These are phyloP conservation scores for Meloidogyne floridensis DNA, from an alignment of 1,140 invertebrate genomes.

Conservation along the genomic window DNA sequence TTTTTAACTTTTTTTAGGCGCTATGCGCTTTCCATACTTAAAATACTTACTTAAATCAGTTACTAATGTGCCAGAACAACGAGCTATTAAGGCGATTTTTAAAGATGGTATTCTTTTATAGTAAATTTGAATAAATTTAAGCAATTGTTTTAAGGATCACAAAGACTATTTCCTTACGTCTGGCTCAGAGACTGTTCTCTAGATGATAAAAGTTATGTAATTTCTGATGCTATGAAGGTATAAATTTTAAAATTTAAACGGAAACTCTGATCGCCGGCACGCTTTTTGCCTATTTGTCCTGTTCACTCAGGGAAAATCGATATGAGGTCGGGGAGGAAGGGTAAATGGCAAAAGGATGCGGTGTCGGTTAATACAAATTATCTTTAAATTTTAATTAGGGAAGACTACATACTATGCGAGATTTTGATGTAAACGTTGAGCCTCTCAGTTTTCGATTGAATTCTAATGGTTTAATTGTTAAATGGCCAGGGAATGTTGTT, in stretches of 20 bases:
- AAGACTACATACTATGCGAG: conserved; percentile 47
- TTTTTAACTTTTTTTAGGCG: not conserved
- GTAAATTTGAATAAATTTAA: not conserved
- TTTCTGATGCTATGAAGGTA: conserved; percentile 53
- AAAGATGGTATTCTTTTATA: not conserved
- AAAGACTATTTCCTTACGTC: conserved; percentile 53
- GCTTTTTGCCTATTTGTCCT: too few relatives aligned
- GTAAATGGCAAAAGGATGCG: too few relatives aligned
- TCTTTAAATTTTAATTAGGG: conserved; percentile 33
- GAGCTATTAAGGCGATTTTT: not conserved
- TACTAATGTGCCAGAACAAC: not conserved
- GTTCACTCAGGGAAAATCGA: too few relatives aligned
- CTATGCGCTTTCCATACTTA: not conserved
- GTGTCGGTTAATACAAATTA: not conserved
- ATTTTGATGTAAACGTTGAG: conserved; percentile 52
- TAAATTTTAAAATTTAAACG: not conserved
- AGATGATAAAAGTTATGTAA: conserved; percentile 52
- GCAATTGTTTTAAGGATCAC: conserved; percentile 35
- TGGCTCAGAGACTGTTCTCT: conserved; percentile 59
- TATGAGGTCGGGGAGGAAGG: too few relatives aligned
- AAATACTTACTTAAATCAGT: not conserved
- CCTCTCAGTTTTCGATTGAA: conserved; percentile 18
- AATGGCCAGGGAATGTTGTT: conserved; percentile 34
- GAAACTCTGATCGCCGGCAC: too few relatives aligned
- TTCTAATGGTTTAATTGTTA: conserved; percentile 9